Evolutionary conservation across 2,113 vertebrate species (phyloP), one percentile per base, ranked within the genome.

Genomic region (Rana temporaria): DNA sequence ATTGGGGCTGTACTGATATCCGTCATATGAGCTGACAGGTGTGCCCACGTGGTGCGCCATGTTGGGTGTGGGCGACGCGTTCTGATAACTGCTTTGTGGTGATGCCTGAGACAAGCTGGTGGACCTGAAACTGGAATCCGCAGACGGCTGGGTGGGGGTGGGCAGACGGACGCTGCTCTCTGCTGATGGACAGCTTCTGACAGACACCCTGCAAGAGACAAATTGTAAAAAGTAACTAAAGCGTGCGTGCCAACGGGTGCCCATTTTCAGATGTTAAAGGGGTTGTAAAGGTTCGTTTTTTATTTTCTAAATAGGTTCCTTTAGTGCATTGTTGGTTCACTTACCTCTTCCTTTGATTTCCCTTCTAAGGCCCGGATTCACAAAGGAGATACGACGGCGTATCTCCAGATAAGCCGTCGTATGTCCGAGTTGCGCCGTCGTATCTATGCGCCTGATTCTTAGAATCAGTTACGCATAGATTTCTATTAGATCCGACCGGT

Each of bases 81-180:
- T 88, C 86, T 91, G 91, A 84, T 93, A 93, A 84, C 89, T 93
- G 87, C 91, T 91, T 84, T 90, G 90, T 18, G 86, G 86, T 8
- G 87, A 91, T 1, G 91, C 88, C 84, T 95, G 96, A 0, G 90
- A 91, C 84, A 90, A 30, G 14, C 87, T 87, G 20, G 90, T 85
- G 0, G 94, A 93, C 53, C 88, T 91, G 88, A 95, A 95, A 76
- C 91, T 84, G 0, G 95, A 93, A 85, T 98, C 96, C 56, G 90
- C 85, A 16, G 87, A 88, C 66, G 90, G 80, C 16, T 94, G 94
- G 69, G 93, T 93, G 48, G 93, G 93, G 0, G 92, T 92, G 89
- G 93, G 91, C 0, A 88, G 86, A 0, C 91, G 93, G 81, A 93
- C 88, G 16, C 91, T 94, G 86, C 90, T 93, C 64, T 96, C 96